Base-by-base conservation (phyloP, 1,140 invertebrate genomes). In the Ceratina calcarata region DNA sequence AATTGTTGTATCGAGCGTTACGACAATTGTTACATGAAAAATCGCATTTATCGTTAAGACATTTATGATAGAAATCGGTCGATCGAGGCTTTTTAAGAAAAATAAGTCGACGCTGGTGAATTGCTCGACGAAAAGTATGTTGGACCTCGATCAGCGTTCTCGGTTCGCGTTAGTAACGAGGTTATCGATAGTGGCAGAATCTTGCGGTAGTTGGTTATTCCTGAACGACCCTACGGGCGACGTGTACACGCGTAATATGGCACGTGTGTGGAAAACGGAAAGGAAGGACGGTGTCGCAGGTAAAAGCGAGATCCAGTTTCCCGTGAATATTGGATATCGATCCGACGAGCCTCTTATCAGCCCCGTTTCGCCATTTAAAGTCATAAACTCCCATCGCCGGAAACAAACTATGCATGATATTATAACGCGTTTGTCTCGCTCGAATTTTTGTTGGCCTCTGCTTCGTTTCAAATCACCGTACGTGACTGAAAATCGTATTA, bases 251-350 rank as follows among this genome's bases (percentile, higher is more conserved):
- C 79, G 80, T 78, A 84, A 80, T 82, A 68, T 68, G 49, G 76
- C 71, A 85, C 81, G 81, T 85, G 81, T 64, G 77, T 13, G 22
- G 70, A 66, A 75, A 71, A 58, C 53, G 62, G 45, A 65, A 70
- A 37, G 68, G 71, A 66, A 75, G 51, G 68, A 62, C 13, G 18
- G 27, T 18, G 45, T 53, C 45, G 18, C 24, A n/a, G 13, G 64
- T 13, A 20, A 69, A 64, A 66, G 32, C 73, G 68, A 53, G 10
- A 82, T 86, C 83, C 70, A 79, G 84, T 82, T 86, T 86, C 32
- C 84, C 72, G 73, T 85, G 57, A 83, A 86, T 86, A 86, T 86
- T 85, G 83, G 83, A 82, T 86, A 86, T 86, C 80, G 84, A 86
- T 82, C 70, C 53, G 12, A 32, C 18, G n/a, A 58, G 27, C 58